Conservation (phyloP, 2,797 vertebrate species). For the Leptodactylus fallax region DNA sequence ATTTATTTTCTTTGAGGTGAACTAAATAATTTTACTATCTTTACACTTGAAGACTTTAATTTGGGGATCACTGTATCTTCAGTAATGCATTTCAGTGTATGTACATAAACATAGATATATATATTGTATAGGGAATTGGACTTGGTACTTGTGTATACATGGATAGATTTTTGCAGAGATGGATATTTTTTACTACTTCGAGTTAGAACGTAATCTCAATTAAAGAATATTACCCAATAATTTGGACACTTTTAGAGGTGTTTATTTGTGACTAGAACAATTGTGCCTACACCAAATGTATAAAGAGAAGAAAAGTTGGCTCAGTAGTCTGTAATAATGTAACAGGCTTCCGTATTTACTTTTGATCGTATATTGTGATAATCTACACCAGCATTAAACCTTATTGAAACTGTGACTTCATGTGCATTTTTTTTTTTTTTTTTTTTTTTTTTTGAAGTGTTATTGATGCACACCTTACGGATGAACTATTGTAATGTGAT, state of each 20-base stretch:
- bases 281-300: background rate
- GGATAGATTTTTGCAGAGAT: conserved; percentile 16
- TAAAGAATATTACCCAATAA: background rate
- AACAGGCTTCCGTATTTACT: conserved; percentile 1
- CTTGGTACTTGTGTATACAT: conserved; percentile 34
- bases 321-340: conserved; percentile 22
- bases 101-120: conserved; percentile 28
- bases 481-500: background rate
- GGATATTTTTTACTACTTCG: conserved; percentile 13
- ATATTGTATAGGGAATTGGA: conserved; percentile 33
- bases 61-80: conserved; percentile 1
- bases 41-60: conserved; percentile 35
- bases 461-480: background rate
- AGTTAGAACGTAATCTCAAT: background rate
- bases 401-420: conserved; percentile 28
- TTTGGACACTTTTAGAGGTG: background rate
- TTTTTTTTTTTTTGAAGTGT: background rate
- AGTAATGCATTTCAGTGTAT: conserved; percentile 36
- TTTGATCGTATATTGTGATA: conserved; percentile 36
- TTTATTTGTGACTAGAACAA: conserved; percentile 2
- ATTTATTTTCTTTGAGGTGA: conserved; percentile 12
- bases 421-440: background rate
- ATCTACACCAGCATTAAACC: conserved; percentile 48
- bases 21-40: background rate
- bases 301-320: background rate